Conservation (phyloP, 1,140 invertebrate genomes). For the Drosophila equinoxialis region DNA sequence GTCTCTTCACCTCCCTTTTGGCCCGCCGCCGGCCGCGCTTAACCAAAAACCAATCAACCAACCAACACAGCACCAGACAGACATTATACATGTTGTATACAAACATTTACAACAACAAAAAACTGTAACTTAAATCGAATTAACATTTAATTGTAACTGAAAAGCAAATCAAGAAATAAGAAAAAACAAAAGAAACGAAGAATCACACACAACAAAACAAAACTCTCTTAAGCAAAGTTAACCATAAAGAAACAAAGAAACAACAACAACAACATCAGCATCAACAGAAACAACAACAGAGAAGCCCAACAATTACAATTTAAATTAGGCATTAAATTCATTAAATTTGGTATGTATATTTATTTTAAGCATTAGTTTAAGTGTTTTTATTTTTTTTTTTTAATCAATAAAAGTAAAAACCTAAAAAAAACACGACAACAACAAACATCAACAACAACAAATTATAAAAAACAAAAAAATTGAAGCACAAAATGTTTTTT, state of each 20-base stretch:
- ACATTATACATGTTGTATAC: conserved; percentile 12
- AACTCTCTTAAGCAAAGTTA: not conserved
- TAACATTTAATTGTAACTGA: conserved; percentile 57
- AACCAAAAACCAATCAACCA: conserved; percentile 12
- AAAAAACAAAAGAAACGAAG: conserved; percentile 17
- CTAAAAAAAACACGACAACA: conserved; percentile 26
- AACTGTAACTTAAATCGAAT: conserved; percentile 74
- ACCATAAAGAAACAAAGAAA: conserved; percentile 10
- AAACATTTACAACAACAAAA: too few species aligned
- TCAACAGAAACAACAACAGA: conserved; percentile 28
- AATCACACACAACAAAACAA: not conserved
- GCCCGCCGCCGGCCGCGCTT: conserved; percentile 12
- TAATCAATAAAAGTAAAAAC: conserved; percentile 51
- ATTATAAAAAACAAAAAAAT: not conserved
- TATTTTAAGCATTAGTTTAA: conserved; percentile 72
- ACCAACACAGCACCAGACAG: conserved; percentile 23
- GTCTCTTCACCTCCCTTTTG: conserved; percentile 16
- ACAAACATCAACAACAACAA: not conserved
- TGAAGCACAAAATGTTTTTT: not conserved
- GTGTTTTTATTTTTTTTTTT: conserved; percentile 75
- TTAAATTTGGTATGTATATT: conserved; percentile 72
- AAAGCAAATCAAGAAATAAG: conserved; percentile 40
- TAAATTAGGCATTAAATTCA: conserved; percentile 61
- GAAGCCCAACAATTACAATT: conserved; percentile 52
- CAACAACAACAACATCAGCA: conserved; percentile 11